Base-by-base conservation (phyloP, 2,113 vertebrate genomes). In the Rhadina sibilatrix region DNA sequence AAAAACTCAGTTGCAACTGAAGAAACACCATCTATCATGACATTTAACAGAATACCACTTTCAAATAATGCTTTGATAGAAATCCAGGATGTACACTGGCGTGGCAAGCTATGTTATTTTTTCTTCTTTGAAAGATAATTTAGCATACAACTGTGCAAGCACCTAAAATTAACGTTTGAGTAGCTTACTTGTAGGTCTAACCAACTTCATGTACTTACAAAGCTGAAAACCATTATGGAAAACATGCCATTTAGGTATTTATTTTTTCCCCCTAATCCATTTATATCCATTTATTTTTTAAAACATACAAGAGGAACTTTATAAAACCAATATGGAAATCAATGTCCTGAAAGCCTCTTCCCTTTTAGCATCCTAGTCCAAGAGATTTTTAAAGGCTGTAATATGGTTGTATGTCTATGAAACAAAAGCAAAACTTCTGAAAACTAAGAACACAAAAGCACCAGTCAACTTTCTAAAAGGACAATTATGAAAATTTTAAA, bases 401-500 rank as follows among this genome's bases (percentile, higher is more conserved):
- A 80, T 79, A 68, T 3, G 8, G 17, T 40, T 83, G 30, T 15
- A 6, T 50, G 85, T 60, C 13, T 63, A 85, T 56, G 59, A 93
- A 86, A 76, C 5, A 5, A 89, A 83, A 74, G 65, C 3, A 25
- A 46, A 94, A 71, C 12, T 80, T 60, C 37, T 7, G 9, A 63
- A 87, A 95, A 69, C 16, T 42, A 79, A 65, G 16, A 95, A 76
- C 44, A 64, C 30, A 91, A 79, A 82, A 79, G 21, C 37, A 72
- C 6, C 13, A 27, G 31, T 19, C 59, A 83, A 65, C 59, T 44
- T 90, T 47, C 21, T 78, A n/a, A 79, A 69, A 69, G 12, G 21
- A 60, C 27, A 53, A 82, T 56, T 54, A 78, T 8, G 37, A 83
- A 81, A 83, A 65, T 52, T 40, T 12, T 11, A 20, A 77, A 77